Conservation (phyloP, 1,140 invertebrate species). For the Lasaia peninsularis region DNA sequence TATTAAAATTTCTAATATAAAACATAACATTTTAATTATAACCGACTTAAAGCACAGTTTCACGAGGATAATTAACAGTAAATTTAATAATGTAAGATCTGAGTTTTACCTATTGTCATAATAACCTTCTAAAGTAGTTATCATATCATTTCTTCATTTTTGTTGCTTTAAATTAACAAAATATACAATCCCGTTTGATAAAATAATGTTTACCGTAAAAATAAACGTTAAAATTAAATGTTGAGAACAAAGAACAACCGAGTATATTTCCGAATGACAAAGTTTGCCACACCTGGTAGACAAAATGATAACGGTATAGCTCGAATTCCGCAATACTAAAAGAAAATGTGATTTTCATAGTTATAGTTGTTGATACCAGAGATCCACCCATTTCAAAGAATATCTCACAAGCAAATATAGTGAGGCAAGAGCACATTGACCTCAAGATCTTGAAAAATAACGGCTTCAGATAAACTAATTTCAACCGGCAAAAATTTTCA, state of each 20-base stretch:
- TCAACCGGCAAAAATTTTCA: slow-evolving; percentile 29
- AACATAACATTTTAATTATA: too few species aligned
- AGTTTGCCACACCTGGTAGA: not conserved
- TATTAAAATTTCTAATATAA: too few species aligned
- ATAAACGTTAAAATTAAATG: not conserved
- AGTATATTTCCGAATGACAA: not conserved
- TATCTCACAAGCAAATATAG: slow-evolving; percentile 19
- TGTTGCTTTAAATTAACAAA: too few species aligned
- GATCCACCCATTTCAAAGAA: not conserved
- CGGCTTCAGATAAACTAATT: slow-evolving; percentile 40
- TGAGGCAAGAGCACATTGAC: slow-evolving; percentile 51
- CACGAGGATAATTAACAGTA: too few species aligned
- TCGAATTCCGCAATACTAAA: not conserved
- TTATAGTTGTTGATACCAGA: not conserved
- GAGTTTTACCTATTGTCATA: too few species aligned
- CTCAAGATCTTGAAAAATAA: slow-evolving; percentile 72
- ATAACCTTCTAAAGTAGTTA: too few species aligned
- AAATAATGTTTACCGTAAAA: not conserved
- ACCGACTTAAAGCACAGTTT: too few species aligned
- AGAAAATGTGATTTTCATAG: not conserved
- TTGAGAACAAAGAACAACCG: not conserved
- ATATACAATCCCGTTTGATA: too few species aligned
- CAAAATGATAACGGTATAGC: slow-evolving; percentile 4
- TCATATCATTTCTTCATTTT: too few species aligned
- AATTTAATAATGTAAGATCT: too few species aligned